Evolutionary conservation across 2,888 invertebrate genomes (phyloP).

Genomic region (Scaptomyza polygonia): DNA sequence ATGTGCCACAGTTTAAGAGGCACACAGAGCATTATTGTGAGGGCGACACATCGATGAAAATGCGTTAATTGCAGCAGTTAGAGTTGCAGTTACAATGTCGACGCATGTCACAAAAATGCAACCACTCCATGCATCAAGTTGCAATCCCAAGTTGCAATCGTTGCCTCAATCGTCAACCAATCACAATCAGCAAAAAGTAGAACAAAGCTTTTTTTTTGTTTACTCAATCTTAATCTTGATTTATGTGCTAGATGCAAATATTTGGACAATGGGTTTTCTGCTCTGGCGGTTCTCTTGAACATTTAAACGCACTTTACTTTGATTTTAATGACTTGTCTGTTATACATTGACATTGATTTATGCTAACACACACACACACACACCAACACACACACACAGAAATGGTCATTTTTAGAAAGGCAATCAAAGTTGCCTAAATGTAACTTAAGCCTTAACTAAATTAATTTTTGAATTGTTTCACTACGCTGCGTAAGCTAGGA

Average conservation of each 20-base stretch:
- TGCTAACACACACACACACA: constrained; percentile 20
- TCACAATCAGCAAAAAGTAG: constrained; percentile 55
- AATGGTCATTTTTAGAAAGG: constrained; percentile 53
- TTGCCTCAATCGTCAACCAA: constrained; percentile 13
- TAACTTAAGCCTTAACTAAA: constrained; percentile 38
- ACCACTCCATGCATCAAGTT: constrained; percentile 33
- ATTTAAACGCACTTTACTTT: constrained; percentile 70
- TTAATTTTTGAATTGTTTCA: constrained; percentile 25
- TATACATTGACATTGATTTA: constrained; percentile 66
- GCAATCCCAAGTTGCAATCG: constrained; percentile 15
- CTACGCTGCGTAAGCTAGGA: constrained; percentile 60
- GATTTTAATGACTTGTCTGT: constrained; percentile 69
- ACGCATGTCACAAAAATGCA: constrained; percentile 63
- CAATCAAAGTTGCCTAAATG: constrained; percentile 35
- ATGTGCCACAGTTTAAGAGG: constrained; percentile 51
- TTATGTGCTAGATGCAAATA: constrained; percentile 71
- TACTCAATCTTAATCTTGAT: constrained; percentile 58
- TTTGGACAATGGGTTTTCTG: constrained; percentile 66
- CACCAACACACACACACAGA: constrained; percentile 2
- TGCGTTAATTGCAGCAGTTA: constrained; percentile 66
- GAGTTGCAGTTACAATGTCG: constrained; percentile 33
- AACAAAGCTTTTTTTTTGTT: constrained; percentile 47
- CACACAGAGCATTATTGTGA: constrained; percentile 38
- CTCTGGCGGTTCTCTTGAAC: constrained; percentile 40
- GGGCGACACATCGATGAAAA: constrained; percentile 46